Evolutionary conservation across 1,140 invertebrate genomes (phyloP).

Genomic region (Octopus sinensis): DNA sequence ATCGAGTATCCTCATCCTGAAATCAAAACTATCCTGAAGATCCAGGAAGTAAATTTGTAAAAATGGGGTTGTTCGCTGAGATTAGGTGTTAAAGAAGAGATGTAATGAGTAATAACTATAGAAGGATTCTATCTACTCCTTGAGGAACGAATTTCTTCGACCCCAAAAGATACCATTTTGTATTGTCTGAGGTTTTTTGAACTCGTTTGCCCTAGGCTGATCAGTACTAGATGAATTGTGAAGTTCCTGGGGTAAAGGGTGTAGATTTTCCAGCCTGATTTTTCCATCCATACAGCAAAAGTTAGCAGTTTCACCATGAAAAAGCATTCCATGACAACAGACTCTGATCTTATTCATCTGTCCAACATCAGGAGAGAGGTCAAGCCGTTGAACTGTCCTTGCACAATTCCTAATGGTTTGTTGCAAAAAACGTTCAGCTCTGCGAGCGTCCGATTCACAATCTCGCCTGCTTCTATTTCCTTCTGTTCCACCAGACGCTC

Average conservation of each 20-base stretch:
- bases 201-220: background rate
- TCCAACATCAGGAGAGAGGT: background rate
- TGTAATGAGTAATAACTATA: background rate
- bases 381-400: background rate
- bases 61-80: background rate
- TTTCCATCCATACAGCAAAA: conserved; percentile 1
- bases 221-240: background rate
- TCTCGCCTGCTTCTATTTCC: too few relatives aligned
- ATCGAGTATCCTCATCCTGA: background rate
- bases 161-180: background rate
- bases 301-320: background rate
- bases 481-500: too few relatives aligned
- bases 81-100: background rate
- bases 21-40: background rate
- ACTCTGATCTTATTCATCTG: background rate
- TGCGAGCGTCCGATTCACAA: too few relatives aligned
- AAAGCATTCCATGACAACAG: background rate
- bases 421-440: too few relatives aligned
- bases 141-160: background rate
- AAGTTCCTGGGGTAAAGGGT: background rate
- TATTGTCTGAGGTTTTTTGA: background rate
- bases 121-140: conserved; percentile 4
- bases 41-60: background rate
- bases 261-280: background rate
- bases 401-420: too few relatives aligned